These are phyloP conservation scores for Lasioglossum leucozonium DNA, from an alignment of 2,888 invertebrate species.

Conservation along the genomic window DNA sequence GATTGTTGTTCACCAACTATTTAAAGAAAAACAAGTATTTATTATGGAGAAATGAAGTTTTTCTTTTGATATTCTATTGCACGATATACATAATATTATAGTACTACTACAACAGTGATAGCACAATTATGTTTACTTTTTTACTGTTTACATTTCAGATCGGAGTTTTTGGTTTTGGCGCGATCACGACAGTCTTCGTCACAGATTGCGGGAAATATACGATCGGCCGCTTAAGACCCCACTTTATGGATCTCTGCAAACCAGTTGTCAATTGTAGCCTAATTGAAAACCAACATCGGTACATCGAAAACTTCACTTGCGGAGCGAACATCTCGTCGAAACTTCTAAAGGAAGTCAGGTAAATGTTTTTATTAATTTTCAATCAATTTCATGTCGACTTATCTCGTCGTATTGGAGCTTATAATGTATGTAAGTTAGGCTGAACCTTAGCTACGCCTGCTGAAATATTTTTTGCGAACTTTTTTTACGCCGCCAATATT, in stretches of 20 bases:
- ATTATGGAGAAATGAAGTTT: too few relatives aligned
- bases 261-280: slow-evolving; percentile 89
- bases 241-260: slow-evolving; percentile 95
- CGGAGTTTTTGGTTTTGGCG: slow-evolving; percentile 95
- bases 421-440: too few relatives aligned
- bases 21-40: too few relatives aligned
- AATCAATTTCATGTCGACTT: background rate
- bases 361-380: slow-evolving; percentile 48
- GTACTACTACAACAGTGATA: too few relatives aligned
- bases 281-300: slow-evolving; percentile 87
- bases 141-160: slow-evolving; percentile 85
- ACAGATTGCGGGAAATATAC: slow-evolving; percentile 98
- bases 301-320: slow-evolving; percentile 91
- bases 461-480: too few relatives aligned
- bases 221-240: slow-evolving; percentile 96
- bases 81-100: too few relatives aligned
- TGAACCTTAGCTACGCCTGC: too few relatives aligned
- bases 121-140: too few relatives aligned
- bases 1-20: too few relatives aligned
- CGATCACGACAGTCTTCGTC: slow-evolving; percentile 92
- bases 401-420: too few relatives aligned
- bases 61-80: too few relatives aligned
- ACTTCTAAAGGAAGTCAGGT: slow-evolving; percentile 90
- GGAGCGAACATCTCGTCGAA: slow-evolving; percentile 81
- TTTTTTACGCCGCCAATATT: too few relatives aligned